Percentiles rank a stretch among this genome's conserved stretches.
Conservation (phyloP, 1,140 invertebrate genomes). For the Euglossa dilemma region DNA sequence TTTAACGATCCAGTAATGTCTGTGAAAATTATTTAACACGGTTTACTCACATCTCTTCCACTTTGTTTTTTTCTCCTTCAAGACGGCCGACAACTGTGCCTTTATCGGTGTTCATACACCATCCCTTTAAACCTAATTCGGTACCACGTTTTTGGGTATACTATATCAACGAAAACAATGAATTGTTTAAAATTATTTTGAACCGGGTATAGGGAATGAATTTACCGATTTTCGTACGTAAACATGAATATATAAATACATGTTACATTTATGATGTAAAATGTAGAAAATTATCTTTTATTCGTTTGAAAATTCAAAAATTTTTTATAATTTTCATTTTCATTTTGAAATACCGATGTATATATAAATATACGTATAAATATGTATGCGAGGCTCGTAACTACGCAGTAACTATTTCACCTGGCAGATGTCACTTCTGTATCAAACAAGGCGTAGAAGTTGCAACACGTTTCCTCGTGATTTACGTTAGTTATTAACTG, state of each 20-base stretch:
- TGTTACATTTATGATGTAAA: neutral
- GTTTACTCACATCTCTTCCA: conserved; percentile 86
- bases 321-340: neutral
- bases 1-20: neutral
- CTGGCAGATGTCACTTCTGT: conserved; percentile 28
- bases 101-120: conserved; percentile 89
- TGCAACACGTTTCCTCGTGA: neutral
- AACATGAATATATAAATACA: neutral
- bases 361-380: neutral
- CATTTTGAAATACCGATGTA: neutral
- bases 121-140: conserved; percentile 87
- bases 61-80: conserved; percentile 85
- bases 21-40: neutral
- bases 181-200: neutral
- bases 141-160: conserved; percentile 87
- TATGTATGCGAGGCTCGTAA: no score
- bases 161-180: conserved; percentile 76
- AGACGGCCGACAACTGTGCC: conserved; percentile 89
- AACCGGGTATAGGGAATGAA: neutral
- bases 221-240: neutral
- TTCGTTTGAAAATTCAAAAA: neutral
- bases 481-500: neutral
- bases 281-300: neutral
- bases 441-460: neutral
- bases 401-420: neutral